These are phyloP conservation scores for Emberiza fucata DNA, from an alignment of 2,113 vertebrate genomes.

Conservation along the genomic window DNA sequence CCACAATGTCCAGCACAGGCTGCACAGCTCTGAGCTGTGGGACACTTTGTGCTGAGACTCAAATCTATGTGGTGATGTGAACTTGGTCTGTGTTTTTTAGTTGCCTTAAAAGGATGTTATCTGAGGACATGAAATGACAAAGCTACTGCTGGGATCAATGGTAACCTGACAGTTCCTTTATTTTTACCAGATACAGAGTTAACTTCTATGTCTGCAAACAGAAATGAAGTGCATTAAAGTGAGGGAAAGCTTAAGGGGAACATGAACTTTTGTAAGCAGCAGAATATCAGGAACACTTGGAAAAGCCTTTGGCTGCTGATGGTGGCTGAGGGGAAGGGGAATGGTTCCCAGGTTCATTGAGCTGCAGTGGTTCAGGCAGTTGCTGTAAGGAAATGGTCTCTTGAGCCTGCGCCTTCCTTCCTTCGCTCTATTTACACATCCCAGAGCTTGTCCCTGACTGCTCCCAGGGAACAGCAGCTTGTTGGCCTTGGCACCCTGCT, in stretches of 20 bases:
- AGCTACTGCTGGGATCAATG: neutral
- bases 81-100: neutral
- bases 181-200: neutral
- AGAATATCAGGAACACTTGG: neutral
- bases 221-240: neutral
- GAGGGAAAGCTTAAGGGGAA: neutral
- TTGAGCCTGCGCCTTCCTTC: neutral
- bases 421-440: accelerated
- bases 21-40: neutral
- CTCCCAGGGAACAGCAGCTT: neutral
- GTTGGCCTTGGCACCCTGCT: neutral
- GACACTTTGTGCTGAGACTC: neutral
- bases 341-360: neutral
- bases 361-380: neutral
- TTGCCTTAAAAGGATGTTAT: neutral
- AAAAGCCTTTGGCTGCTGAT: neutral
- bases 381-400: neutral
- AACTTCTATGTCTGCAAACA: neutral
- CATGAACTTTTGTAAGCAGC: accelerated
- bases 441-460: neutral
- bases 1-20: neutral
- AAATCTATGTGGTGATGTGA: accelerated
- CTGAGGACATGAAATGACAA: neutral
- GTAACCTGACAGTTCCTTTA: neutral
- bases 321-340: neutral